Evolutionary conservation across 1,140 invertebrate genomes (phyloP).

Genomic region (Oryzaephilus surinamensis): DNA sequence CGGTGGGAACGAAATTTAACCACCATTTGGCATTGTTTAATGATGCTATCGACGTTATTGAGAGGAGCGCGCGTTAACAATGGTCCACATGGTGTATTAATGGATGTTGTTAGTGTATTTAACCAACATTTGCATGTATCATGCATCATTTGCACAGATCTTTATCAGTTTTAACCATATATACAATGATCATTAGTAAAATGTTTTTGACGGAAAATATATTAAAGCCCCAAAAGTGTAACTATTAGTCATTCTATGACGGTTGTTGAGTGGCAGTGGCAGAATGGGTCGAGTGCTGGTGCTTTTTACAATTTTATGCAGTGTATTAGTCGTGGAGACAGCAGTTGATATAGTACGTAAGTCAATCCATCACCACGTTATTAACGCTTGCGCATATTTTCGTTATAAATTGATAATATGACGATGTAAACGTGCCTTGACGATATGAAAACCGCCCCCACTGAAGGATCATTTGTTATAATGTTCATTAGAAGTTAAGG

Average conservation of each 20-base stretch:
- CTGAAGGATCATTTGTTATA: constrained; percentile 20
- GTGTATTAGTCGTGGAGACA: constrained; percentile 17
- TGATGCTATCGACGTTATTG: constrained; percentile 31
- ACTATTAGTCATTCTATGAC: constrained; percentile 28
- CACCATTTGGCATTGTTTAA: constrained; percentile 32
- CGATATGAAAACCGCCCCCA: constrained; percentile 13
- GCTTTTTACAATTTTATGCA: constrained; percentile 21
- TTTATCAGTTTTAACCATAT: constrained; percentile 9
- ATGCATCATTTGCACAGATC: constrained; percentile 27
- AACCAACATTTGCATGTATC: constrained; percentile 23
- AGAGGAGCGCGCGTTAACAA: constrained; percentile 27
- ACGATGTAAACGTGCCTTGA: constrained; percentile 7
- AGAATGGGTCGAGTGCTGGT: constrained; percentile 16
- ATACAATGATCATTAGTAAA: constrained; percentile 27
- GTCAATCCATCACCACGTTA: constrained; percentile 24
- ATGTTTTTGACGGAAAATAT: constrained; percentile 29
- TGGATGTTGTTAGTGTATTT: constrained; percentile 18
- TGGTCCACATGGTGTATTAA: no score
- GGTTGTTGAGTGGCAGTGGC: constrained; percentile 19
- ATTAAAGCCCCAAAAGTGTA: constrained; percentile 18
- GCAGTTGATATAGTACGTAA: constrained; percentile 24
- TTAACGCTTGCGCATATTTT: constrained; percentile 16
- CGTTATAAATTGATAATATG: constrained; percentile 18
- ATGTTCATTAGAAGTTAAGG: constrained; percentile 8
- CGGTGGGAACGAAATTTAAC: no score